Evolutionary conservation across 2,797 vertebrate species (phyloP), one percentile per base, ranked within the genome.

Genomic region (Pampus argenteus): DNA sequence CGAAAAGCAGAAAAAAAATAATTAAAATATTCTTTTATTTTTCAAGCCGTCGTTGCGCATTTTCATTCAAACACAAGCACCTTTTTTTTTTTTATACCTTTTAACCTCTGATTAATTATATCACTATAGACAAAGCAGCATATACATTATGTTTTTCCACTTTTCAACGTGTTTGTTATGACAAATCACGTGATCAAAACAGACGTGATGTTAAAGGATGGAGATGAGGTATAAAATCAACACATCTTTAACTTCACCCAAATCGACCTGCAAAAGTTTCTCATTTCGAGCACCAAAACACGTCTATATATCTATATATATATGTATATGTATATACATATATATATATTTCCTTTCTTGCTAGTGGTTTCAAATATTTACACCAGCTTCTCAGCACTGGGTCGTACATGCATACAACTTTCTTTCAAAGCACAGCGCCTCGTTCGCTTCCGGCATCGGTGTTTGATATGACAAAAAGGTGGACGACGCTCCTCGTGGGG

Each of bases 181-280:
- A 76, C 81, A 83, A 78, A 78, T 76, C 75, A 81, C 78, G 76
- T 36, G 17, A 65, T 70, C 40, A 49, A 56, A 81, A 73, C 66
- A 66, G 76, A 85, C 67, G 42, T 66, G 77, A 68, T 5, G 66
- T 74, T 71, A 76, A 82, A 84, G 81, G 66, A 86, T 78, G 85
- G 71, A 81, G 67, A 84, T 83, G 91, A 92, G 89, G 92, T 93
- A 95, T 92, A 92, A 93, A 88, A 93, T 68, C 79, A 86, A 90
- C 76, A 84, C 63, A 71, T 82, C 81, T 83, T 80, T 74, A 65
- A 62, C 60, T 48, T 77, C 78, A 70, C 14, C 74, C 66, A 11
- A 11, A 17, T 76, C 54, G 48, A 73, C 74, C 69, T 48, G 49
- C 48, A 49, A 36, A 51, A 59, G 25, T 36, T 69, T 77, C 50